Conservation (phyloP, 2,113 vertebrate genomes). For the Raja brachyura region DNA sequence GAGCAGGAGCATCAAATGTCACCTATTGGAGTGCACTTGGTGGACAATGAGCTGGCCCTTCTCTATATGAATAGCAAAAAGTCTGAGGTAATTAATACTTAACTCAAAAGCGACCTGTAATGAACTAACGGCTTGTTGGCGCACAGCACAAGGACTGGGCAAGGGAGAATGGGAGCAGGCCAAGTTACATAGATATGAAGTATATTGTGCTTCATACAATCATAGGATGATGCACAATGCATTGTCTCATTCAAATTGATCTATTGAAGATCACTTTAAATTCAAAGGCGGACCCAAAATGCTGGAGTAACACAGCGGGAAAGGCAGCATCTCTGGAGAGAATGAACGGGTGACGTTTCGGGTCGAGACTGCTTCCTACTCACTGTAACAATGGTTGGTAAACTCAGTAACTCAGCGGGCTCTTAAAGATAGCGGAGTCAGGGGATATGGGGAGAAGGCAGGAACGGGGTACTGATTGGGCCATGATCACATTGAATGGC, state of each 20-base stretch:
- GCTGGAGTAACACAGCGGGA: too few species aligned
- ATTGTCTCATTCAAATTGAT: neutral
- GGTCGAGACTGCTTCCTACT: too few species aligned
- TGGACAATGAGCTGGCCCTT: slow-evolving; percentile 87
- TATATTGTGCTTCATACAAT: neutral
- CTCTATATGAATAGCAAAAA: slow-evolving; percentile 99
- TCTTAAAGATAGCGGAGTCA: too few species aligned
- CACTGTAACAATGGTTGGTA: too few species aligned
- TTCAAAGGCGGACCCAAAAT: neutral
- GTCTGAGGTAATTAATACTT: slow-evolving; percentile 75
- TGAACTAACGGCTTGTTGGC: neutral
- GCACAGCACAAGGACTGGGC: neutral
- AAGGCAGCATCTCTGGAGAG: too few species aligned
- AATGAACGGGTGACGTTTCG: too few species aligned
- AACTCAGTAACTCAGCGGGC: too few species aligned
- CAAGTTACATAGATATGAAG: too few species aligned
- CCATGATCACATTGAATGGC: too few species aligned
- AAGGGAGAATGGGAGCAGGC: neutral
- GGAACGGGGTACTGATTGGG: too few species aligned
- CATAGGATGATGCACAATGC: too few species aligned
- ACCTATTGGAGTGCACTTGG: slow-evolving; percentile 82
- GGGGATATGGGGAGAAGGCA: too few species aligned
- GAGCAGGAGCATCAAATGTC: slow-evolving; percentile 80
- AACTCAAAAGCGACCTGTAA: neutral
- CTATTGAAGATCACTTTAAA: neutral